Evolutionary conservation across 2,888 invertebrate genomes (phyloP), one percentile per base, ranked within the genome.

Genomic region (Heliconius ethilla): DNA sequence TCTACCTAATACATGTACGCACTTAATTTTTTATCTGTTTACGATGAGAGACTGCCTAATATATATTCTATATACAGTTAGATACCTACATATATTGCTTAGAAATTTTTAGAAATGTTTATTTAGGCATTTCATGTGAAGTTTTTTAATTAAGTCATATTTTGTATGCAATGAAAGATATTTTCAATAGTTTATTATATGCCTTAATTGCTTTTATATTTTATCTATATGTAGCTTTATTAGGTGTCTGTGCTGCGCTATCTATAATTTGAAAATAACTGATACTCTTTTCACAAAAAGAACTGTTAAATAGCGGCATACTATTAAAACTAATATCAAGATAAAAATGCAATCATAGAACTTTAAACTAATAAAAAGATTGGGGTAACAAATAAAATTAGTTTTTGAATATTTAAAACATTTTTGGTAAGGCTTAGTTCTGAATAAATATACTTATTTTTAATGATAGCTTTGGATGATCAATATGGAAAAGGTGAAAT

Each of bases 261-360:
- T 72, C 72, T 59, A 25, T n/a, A 72, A 72, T 72, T 59, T 59
- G 29, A 55, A 55, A n/a, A 29, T 70, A 29, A 59, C 55, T 73
- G 55, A 77, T 72, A n/a, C 40, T 27, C 63, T 27, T 5, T 37
- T 25, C 45, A 65, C 66, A 63, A 80, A 79, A 62, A 78, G 33
- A 66, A 78, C 79, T 45, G 76, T 76, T 80, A 76, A 76, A 40
- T 76, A 80, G 78, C 67, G 75, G 78, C 67, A 33, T 66, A 27
- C 40, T n/a, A 76, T 75, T 75, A 76, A 72, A 75, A 45, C 3
- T 29, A 15, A 25, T 27, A 63, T 65, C 45, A 76, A 62, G 75
- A 78, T 76, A 78, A 76, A 75, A 78, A 66, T 59, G 66, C 75
- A 75, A 77, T 80, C 62, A 76, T 62, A 67, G 45, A 70, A 74